Base-by-base conservation (phyloP, 2,797 vertebrate genomes). In the Cossypha niveicapilla region DNA sequence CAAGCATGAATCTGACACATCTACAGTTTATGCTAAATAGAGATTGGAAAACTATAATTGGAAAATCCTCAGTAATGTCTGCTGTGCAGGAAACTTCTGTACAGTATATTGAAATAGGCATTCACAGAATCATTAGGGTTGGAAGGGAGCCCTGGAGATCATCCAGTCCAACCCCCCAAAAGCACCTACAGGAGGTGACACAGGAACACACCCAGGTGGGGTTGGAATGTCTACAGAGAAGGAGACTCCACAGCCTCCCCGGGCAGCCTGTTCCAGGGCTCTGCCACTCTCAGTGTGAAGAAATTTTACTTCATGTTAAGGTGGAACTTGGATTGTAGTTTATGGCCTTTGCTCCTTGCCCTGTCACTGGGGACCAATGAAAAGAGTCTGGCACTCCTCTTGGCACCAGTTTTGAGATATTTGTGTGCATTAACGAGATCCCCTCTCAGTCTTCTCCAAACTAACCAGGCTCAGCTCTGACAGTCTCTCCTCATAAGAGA, bases 361-460 rank as follows among this genome's bases (percentile, higher is more conserved):
- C 18, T 85, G 23, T 44, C 0, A 0, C 28, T 76, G 39, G 9
- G 30, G 2, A 47, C 13, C 30, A 39, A 11, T 12, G 39, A 19
- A 60, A 24, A 32, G 24, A 53, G 19, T 39, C 15, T 75, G 32
- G 24, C 28, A 24, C 32, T 11, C 32, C 32, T 11, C 19, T 39
- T 21, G 28, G 19, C 45, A 67, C 23, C 7, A 9, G 12, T 6
- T 60, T 60, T 32, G 37, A 13, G 45, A 21, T 22, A 48, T 24
- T 57, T 48, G 10, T 10, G 1, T n/a, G 13, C 42, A 30, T 35
- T 42, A 35, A 34, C 30, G 35, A 41, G 30, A 30, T 65, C 24
- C 10, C 7, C 24, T 72, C 23, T 82, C 25, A 56, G 30, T 48
- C 30, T 65, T 83, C 35, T 51, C 32, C 37, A 44, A 27, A 58